phyloP scores from a whole-genome alignment of 2,797 vertebrate genomes.

The Phaenicophaeus curvirostris region DNA sequence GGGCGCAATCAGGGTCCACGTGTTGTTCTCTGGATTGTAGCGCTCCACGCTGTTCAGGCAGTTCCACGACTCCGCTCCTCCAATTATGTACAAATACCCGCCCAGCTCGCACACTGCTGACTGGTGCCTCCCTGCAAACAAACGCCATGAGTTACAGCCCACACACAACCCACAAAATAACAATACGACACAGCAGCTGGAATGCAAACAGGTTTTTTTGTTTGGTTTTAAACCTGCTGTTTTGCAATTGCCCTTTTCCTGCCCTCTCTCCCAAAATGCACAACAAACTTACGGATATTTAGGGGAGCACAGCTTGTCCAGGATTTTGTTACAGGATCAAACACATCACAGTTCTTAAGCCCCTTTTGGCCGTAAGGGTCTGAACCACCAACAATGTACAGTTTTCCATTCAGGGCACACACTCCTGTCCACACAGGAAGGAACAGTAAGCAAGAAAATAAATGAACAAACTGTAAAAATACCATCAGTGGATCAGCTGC shows the following conservation, averaged over 20 bases:
- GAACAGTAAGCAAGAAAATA: not conserved
- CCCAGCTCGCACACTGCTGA: constrained; percentile 93
- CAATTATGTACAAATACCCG: constrained; percentile 92
- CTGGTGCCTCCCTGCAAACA: constrained; percentile 90
- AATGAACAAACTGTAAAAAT: not conserved
- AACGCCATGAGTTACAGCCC: not conserved
- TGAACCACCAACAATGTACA: constrained; percentile 95
- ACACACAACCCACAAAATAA: too few relatives aligned
- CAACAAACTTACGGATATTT: constrained; percentile 89
- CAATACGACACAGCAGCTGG: not conserved
- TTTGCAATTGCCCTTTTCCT: not conserved
- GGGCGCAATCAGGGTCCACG: constrained; percentile 91
- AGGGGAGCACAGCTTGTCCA: constrained; percentile 94
- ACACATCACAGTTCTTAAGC: constrained; percentile 96
- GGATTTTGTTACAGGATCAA: constrained; percentile 91
- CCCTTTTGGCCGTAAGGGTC: constrained; percentile 98
- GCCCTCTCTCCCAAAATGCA: not conserved
- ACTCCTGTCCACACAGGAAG: constrained; percentile 80
- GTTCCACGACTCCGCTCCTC: constrained; percentile 97
- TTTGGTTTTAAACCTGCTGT: not conserved
- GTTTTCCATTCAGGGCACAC: constrained; percentile 91
- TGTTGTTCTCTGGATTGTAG: constrained; percentile 95
- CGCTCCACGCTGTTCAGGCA: constrained; percentile 95
- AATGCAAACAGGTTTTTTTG: not conserved
- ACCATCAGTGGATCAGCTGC: accelerated